A percentile compares a stretch with the other conserved stretches of the same genome.
Evolutionary conservation across 2,888 invertebrate genomes (phyloP).

Genomic region (Nephrotoma guestfalica): DNA sequence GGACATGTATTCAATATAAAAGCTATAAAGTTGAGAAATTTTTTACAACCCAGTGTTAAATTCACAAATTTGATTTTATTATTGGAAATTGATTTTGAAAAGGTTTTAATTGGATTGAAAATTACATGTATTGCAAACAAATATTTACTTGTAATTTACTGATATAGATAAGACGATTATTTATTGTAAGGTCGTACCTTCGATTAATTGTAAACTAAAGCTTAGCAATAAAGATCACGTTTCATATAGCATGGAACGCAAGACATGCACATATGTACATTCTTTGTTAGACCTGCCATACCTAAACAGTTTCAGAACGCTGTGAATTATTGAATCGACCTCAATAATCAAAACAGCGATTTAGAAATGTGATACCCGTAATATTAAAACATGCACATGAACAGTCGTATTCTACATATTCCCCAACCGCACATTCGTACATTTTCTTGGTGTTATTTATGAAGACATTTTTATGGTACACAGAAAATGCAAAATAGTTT

Average conservation of each 20-base stretch:
- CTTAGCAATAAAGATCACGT: background rate
- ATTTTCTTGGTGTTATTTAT: background rate
- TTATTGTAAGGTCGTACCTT: background rate
- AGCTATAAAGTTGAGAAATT: background rate
- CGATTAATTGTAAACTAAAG: background rate
- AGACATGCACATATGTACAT: background rate
- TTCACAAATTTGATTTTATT: background rate
- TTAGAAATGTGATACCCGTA: background rate
- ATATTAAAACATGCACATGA: background rate
- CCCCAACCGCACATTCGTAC: background rate
- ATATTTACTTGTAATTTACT: background rate
- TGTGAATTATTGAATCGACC: background rate
- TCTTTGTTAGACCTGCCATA: background rate
- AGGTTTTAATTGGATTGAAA: background rate
- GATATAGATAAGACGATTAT: background rate
- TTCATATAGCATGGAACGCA: background rate
- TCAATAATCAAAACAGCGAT: background rate
- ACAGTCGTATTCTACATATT: background rate
- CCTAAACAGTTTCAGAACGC: background rate
- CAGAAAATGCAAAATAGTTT: background rate
- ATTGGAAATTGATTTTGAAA: background rate
- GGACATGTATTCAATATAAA: background rate
- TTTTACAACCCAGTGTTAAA: background rate
- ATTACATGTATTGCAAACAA: background rate
- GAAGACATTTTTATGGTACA: background rate